These are phyloP conservation scores for Stylophora pistillata DNA, from an alignment of 64 coral and sea anemone genomes.

Conservation along the genomic window DNA sequence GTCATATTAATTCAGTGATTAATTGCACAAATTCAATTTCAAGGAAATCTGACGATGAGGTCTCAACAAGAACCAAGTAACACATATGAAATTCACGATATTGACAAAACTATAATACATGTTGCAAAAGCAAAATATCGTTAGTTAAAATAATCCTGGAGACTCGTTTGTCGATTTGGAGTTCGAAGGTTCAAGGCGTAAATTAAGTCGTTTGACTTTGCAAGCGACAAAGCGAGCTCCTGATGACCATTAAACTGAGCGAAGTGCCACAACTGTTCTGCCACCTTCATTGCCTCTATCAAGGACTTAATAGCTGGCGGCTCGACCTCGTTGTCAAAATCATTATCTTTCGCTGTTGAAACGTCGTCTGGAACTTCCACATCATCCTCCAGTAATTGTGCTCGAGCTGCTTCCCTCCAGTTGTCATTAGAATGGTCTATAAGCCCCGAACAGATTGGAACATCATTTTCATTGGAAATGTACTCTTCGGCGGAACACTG, in stretches of 20 bases:
- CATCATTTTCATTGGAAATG: slow-evolving; percentile 47
- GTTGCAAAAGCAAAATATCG: too few species aligned
- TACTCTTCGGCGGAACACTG: slow-evolving; percentile 49
- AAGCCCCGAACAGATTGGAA: slow-evolving; percentile 35
- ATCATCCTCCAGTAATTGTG: slow-evolving; percentile 29
- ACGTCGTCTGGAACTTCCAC: slow-evolving; percentile 19
- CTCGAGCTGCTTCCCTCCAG: slow-evolving; percentile 24
- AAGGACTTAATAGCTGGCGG: slow-evolving; percentile 38
- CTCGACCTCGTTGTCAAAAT: slow-evolving; percentile 44
- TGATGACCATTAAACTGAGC: slow-evolving; percentile 50
- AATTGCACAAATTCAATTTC: too few species aligned
- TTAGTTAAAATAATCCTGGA: slow-evolving; percentile 26
- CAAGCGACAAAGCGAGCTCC: slow-evolving; percentile 25
- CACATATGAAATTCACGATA: too few species aligned
- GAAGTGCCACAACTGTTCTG: slow-evolving; percentile 12
- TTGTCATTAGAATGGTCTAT: slow-evolving; percentile 31
- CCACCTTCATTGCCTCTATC: slow-evolving; percentile 25
- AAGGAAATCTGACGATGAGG: too few species aligned
- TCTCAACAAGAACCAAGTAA: too few species aligned
- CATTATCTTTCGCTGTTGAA: slow-evolving; percentile 27
- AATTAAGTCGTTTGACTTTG: slow-evolving; percentile 55
- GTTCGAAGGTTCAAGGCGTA: slow-evolving; percentile 26
- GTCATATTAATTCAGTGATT: too few species aligned
- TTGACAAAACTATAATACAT: too few species aligned
- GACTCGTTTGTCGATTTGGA: slow-evolving; percentile 44